Evolutionary conservation across 2,113 vertebrate species (phyloP).

Genomic region (Pyrgilauda ruficollis): DNA sequence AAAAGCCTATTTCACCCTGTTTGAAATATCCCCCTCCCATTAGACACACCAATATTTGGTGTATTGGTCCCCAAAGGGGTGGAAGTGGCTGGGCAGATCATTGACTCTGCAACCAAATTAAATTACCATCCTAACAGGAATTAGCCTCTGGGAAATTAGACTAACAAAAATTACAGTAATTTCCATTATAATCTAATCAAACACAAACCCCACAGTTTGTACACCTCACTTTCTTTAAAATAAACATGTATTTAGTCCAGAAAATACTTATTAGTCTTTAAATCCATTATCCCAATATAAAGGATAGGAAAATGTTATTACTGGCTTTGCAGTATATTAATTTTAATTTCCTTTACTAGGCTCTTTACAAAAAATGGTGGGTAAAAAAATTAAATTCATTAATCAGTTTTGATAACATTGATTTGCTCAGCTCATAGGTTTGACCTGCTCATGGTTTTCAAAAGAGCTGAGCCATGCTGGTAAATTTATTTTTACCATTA

Average conservation of each 20-base stretch:
- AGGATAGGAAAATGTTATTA: background rate
- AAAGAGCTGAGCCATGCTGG: background rate
- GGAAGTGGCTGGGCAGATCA: background rate
- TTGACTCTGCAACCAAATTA: background rate
- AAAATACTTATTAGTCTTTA: background rate
- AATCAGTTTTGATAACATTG: background rate
- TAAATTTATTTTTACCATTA: background rate
- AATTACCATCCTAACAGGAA: background rate
- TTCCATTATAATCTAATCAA: background rate
- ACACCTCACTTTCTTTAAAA: background rate
- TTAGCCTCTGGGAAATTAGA: background rate
- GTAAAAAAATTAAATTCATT: background rate
- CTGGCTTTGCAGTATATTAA: accelerated
- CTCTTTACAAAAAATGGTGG: background rate
- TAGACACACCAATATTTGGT: background rate
- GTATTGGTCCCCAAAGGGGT: background rate
- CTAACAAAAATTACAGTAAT: background rate
- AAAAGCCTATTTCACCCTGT: background rate
- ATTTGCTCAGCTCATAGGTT: background rate
- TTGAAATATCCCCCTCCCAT: background rate
- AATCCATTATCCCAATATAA: background rate
- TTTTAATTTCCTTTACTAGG: background rate
- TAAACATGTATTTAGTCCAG: background rate
- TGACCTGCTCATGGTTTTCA: background rate
- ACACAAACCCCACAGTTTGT: background rate